Percentiles rank a stretch among this genome's conserved stretches.
Conservation (phyloP, 2,888 invertebrate species). For the Parnassius glacialis region DNA sequence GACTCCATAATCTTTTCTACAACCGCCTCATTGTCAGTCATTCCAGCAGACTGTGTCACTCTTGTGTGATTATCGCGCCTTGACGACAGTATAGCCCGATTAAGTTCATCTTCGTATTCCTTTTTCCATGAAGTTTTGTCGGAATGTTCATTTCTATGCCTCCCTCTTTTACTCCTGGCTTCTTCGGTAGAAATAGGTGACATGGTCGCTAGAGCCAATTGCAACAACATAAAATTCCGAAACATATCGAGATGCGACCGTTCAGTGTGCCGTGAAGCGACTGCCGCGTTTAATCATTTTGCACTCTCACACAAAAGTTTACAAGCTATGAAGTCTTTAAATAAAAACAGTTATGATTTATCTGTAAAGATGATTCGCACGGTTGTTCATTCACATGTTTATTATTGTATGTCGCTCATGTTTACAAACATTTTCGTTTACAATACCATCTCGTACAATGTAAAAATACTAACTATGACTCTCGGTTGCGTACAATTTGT, state of each 20-base stretch:
- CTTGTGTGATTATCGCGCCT: conserved; percentile 55
- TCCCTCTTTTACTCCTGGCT: conserved; percentile 40
- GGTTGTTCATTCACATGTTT: conserved; percentile 44
- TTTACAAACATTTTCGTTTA: conserved; percentile 36
- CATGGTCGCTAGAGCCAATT: conserved; percentile 37
- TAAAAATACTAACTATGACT: conserved; percentile 5
- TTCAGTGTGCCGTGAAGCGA: conserved; percentile 40
- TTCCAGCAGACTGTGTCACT: conserved; percentile 39
- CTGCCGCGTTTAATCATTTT: conserved; percentile 38
- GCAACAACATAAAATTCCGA: conserved; percentile 35
- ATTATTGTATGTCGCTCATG: conserved; percentile 33
- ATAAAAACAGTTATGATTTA: conserved; percentile 53
- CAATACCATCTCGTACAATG: conserved; percentile 15
- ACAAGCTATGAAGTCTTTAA: conserved; percentile 45
- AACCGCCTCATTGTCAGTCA: conserved; percentile 59
- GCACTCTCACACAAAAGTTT: conserved; percentile 42
- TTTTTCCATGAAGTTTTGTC: conserved; percentile 66
- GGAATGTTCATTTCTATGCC: conserved; percentile 44
- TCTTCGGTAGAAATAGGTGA: conserved; percentile 41
- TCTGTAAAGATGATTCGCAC: conserved; percentile 43
- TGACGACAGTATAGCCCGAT: conserved; percentile 56
- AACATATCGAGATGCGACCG: conserved; percentile 52
- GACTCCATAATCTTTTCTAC: conserved; percentile 67
- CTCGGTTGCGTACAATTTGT: too few species aligned
- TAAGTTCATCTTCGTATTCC: conserved; percentile 68